Evolutionary conservation across 2,888 invertebrate genomes (phyloP).

Genomic region (Pseudoips prasinana): DNA sequence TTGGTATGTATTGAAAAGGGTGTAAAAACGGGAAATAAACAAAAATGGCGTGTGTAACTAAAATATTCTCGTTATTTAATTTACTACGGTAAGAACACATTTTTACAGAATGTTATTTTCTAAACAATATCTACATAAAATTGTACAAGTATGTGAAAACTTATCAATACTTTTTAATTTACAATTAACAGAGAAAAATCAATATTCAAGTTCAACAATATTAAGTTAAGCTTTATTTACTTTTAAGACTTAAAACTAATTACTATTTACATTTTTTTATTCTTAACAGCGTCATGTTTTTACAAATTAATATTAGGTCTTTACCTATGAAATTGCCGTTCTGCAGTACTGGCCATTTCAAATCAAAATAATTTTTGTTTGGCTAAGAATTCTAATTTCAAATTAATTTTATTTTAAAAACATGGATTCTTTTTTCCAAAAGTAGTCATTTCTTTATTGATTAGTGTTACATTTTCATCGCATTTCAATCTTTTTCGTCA

Average conservation of each 20-base stretch:
- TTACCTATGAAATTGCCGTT: too few relatives aligned
- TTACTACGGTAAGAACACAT: constrained; percentile 83
- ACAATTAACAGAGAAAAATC: constrained; percentile 76
- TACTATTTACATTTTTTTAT: constrained; percentile 71
- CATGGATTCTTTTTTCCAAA: too few relatives aligned
- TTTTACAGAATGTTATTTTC: constrained; percentile 82
- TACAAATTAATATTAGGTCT: constrained; percentile 52
- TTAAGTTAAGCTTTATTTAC: constrained; percentile 72
- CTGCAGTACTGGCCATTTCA: too few relatives aligned
- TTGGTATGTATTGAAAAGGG: too few relatives aligned
- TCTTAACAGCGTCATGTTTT: constrained; percentile 67
- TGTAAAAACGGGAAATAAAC: too few relatives aligned
- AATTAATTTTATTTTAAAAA: too few relatives aligned
- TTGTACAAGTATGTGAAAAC: constrained; percentile 81
- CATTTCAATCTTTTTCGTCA: too few relatives aligned
- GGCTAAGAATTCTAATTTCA: too few relatives aligned
- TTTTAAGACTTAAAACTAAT: constrained; percentile 57
- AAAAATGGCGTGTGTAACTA: constrained; percentile 73
- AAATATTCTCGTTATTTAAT: constrained; percentile 83
- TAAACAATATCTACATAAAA: constrained; percentile 80
- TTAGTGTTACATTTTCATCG: too few relatives aligned
- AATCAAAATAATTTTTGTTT: too few relatives aligned
- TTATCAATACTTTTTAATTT: constrained; percentile 73
- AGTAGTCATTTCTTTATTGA: too few relatives aligned
- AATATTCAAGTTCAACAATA: constrained; percentile 77